Conservation (phyloP, 2,888 invertebrate species). For the Heliconius sara region DNA sequence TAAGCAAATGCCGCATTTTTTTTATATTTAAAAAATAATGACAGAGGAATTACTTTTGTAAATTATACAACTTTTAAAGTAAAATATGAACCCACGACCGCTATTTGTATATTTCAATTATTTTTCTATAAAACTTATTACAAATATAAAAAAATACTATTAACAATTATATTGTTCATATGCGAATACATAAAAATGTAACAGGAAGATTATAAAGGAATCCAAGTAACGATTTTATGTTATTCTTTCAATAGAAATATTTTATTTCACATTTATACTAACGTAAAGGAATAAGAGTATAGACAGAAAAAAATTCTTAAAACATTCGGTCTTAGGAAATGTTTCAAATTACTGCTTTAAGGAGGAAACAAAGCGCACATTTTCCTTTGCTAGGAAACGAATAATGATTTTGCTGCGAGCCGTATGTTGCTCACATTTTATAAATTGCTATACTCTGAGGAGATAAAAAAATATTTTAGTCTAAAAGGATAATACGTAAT, state of each 20-base stretch:
- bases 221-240: not conserved
- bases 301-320: not conserved
- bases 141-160: not conserved
- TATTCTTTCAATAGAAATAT: slow-evolving; percentile 4
- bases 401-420: slow-evolving; percentile 62
- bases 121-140: not conserved
- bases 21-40: too few relatives aligned
- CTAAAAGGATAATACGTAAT: not conserved
- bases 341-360: slow-evolving; percentile 54
- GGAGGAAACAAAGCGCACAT: slow-evolving; percentile 58
- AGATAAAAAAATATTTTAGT: slow-evolving; percentile 13
- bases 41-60: too few relatives aligned
- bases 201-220: not conserved
- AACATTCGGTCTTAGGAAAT: slow-evolving; percentile 54
- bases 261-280: slow-evolving; percentile 10
- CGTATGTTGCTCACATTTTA: slow-evolving; percentile 54
- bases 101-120: not conserved
- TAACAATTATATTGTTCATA: not conserved
- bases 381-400: slow-evolving; percentile 58
- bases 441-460: slow-evolving; percentile 50
- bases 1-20: too few relatives aligned
- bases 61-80: not conserved
- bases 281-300: slow-evolving; percentile 4
- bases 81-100: not conserved
- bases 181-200: not conserved